A percentile compares a stretch with the other conserved stretches of the same genome.
These are phyloP conservation scores for Gorsachius magnificus DNA, from an alignment of 2,797 vertebrate genomes.

Conservation along the genomic window DNA sequence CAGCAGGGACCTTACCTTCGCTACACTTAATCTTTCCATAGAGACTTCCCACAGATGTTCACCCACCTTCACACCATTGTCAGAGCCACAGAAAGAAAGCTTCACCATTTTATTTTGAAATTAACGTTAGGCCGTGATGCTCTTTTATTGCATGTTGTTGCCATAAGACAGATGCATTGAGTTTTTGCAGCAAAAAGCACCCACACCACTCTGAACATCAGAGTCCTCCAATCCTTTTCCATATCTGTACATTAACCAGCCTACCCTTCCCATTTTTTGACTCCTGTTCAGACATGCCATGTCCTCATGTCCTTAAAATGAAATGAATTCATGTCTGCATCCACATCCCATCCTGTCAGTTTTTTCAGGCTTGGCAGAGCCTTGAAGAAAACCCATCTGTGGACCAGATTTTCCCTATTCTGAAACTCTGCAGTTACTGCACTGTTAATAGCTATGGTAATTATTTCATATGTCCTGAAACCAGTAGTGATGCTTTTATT, in stretches of 20 bases:
- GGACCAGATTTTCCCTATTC: background rate
- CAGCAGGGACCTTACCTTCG: background rate
- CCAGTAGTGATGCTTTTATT: background rate
- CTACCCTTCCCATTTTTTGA: background rate
- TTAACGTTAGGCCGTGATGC: background rate
- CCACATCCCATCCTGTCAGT: background rate
- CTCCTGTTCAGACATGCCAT: background rate
- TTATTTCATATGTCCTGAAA: slow-evolving; percentile 19
- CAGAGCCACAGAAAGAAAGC: background rate
- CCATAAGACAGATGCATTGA: background rate
- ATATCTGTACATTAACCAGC: background rate
- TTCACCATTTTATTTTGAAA: background rate
- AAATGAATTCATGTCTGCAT: background rate
- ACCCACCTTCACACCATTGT: background rate
- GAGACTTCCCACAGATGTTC: background rate
- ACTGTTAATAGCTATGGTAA: background rate
- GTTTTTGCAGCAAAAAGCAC: background rate
- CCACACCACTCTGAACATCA: background rate
- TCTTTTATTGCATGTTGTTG: background rate
- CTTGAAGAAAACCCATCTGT: background rate
- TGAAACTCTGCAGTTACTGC: background rate
- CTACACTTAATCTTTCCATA: background rate
- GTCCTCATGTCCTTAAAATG: background rate
- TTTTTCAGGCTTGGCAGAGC: background rate
- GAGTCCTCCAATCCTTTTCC: background rate